phyloP scores from a whole-genome alignment of 2,797 vertebrate genomes.

The Melanotaenia pygmaea region DNA sequence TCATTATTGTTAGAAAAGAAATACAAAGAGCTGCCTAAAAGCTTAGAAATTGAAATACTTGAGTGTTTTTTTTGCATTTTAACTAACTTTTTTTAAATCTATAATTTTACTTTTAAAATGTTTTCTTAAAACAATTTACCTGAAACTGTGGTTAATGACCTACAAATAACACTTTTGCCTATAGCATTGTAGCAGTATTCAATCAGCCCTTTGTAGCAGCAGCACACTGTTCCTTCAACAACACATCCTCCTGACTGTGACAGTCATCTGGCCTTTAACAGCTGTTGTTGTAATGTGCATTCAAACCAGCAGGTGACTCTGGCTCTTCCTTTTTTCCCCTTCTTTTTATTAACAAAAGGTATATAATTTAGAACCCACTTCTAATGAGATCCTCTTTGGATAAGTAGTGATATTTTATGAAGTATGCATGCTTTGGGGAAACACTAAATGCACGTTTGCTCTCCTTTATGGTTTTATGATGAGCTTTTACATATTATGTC shows the following conservation, averaged over 20 bases:
- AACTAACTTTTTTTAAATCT: background rate
- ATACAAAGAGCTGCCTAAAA: slow-evolving; percentile 15
- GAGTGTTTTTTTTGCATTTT: background rate
- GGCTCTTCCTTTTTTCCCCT: slow-evolving; percentile 1
- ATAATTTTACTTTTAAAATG: slow-evolving; percentile 5
- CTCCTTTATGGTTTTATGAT: background rate
- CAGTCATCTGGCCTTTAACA: slow-evolving; percentile 54
- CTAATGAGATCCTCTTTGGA: background rate
- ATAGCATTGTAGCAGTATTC: slow-evolving; percentile 8
- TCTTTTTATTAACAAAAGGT: background rate
- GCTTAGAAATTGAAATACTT: slow-evolving; percentile 10
- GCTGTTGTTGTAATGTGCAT: slow-evolving; percentile 65
- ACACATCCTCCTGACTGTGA: slow-evolving; percentile 41
- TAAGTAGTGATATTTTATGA: slow-evolving; percentile 4
- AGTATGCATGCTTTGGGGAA: background rate
- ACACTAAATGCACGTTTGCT: background rate
- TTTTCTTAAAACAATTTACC: background rate
- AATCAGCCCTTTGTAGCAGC: slow-evolving; percentile 14
- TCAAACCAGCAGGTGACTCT: slow-evolving; percentile 67
- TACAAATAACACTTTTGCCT: background rate
- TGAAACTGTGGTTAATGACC: background rate
- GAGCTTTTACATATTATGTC: background rate
- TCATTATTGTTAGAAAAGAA: slow-evolving; percentile 37
- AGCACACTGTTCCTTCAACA: slow-evolving; percentile 39
- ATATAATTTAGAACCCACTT: slow-evolving; percentile 13